phyloP scores from a whole-genome alignment of 2,888 invertebrate genomes.

The Minunthozetes semirufus region DNA sequence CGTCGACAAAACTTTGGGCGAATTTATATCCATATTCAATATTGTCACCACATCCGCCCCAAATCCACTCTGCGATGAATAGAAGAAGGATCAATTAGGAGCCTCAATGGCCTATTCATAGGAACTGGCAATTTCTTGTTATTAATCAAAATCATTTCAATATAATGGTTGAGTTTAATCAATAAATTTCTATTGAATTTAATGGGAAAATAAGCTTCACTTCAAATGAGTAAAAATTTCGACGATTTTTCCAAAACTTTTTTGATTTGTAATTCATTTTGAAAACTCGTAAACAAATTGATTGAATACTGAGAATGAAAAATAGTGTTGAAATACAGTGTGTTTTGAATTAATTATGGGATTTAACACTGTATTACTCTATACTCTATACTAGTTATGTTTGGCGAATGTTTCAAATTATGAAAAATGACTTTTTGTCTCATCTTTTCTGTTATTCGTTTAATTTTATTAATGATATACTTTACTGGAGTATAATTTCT shows the following conservation, averaged over 20 bases:
- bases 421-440: conserved; percentile 1
- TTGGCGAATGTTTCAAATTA: too few species aligned
- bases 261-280: too few species aligned
- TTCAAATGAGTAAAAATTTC: too few species aligned
- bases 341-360: conserved; percentile 1
- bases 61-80: conserved; percentile 70
- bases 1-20: conserved; percentile 87
- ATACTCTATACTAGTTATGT: too few species aligned
- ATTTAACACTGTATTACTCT: not conserved
- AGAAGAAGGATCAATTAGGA: not conserved
- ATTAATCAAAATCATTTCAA: too few species aligned
- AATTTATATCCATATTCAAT: conserved; percentile 94
- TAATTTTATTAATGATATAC: not conserved
- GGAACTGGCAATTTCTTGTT: too few species aligned
- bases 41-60: conserved; percentile 98
- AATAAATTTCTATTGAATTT: too few species aligned
- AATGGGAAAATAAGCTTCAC: too few species aligned
- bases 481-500: not conserved
- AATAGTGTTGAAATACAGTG: not conserved
- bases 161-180: too few species aligned
- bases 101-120: too few species aligned
- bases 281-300: too few species aligned
- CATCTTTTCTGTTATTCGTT: not conserved
- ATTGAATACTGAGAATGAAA: not conserved
- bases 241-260: too few species aligned